Evolutionary conservation across 2,113 vertebrate species (phyloP), one percentile per base, ranked within the genome.

Genomic region (Lophotis ruficrista): DNA sequence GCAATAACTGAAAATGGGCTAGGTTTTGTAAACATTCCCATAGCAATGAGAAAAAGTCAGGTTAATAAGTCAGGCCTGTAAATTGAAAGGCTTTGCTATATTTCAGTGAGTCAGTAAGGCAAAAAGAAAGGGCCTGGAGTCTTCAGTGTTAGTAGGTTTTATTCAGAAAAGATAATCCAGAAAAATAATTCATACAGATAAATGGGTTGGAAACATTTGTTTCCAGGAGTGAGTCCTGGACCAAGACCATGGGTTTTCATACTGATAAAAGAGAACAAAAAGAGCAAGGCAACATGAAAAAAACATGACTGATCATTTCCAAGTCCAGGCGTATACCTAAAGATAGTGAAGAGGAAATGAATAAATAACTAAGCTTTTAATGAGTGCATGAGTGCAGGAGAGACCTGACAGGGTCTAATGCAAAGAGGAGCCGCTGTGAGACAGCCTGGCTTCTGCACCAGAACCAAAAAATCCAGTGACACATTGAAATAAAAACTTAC

Each of bases 301-400:
- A 83, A 80, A 12, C 6, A 57, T 83, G 51, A 95, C 47, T 56
- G 70, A 83, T 66, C 33, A 64, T 86, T 92, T 83, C 62, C 57
- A 83, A 83, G 62, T 83, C 70, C 85, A 80, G 56, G 21, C 10
- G 0, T 53, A 68, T 28, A 66, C n/a, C 71, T 80, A 41, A 92
- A 92, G 84, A 70, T 24, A 94, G 60, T 14, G 54, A 73, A 78
- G 57, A 89, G 30, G 72, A 93, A 94, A 92, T 89, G 0, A 95
- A 90, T 94, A 90, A 81, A 90, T 81, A 97, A 89, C 60, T 61
- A 75, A 90, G 33, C 38, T 93, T 94, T 94, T 93, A 94, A 78
- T 72, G 69, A 83, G 54, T 62, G 43, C 56, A 68, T 84, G 50
- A 51, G 66, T 54, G 43, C 33, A 66, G 62, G 24, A 77, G 58